phyloP scores from a whole-genome alignment of 2,113 vertebrate genomes.

The Stercorarius parasiticus region DNA sequence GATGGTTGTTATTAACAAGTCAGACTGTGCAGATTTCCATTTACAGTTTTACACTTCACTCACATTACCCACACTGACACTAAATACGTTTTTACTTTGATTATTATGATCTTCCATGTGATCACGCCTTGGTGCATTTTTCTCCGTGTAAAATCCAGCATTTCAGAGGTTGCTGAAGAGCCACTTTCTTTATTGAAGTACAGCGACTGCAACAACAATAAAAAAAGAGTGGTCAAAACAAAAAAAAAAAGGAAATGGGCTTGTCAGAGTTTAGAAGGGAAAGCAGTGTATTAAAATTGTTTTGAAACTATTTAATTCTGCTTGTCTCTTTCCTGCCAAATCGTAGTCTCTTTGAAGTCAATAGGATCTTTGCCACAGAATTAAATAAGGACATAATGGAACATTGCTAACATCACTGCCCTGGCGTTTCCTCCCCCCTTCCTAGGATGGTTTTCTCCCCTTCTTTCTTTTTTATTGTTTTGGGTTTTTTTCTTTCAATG shows the following conservation, averaged over 20 bases:
- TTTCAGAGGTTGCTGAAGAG: neutral
- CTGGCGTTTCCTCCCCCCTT: neutral
- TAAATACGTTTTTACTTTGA: neutral
- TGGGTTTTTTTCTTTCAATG: neutral
- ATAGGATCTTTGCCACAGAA: neutral
- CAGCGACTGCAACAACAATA: neutral
- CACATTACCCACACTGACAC: neutral
- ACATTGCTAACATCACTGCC: neutral
- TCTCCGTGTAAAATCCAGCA: neutral
- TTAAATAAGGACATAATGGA: slow-evolving; percentile 13
- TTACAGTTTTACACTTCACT: neutral
- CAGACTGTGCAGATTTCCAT: neutral
- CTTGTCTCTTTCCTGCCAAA: neutral
- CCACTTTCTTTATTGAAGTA: neutral
- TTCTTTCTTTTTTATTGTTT: neutral
- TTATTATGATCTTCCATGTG: neutral
- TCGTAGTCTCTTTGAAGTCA: neutral
- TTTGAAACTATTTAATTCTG: slow-evolving; percentile 13
- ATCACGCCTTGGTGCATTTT: neutral
- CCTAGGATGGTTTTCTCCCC: neutral
- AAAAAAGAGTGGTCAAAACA: neutral
- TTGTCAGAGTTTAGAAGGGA: neutral
- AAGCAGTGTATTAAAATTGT: neutral
- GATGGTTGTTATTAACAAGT: neutral
- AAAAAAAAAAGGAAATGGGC: neutral